Evolutionary conservation across 2,797 vertebrate genomes (phyloP).

Genomic region (Muscicapa comitata): DNA sequence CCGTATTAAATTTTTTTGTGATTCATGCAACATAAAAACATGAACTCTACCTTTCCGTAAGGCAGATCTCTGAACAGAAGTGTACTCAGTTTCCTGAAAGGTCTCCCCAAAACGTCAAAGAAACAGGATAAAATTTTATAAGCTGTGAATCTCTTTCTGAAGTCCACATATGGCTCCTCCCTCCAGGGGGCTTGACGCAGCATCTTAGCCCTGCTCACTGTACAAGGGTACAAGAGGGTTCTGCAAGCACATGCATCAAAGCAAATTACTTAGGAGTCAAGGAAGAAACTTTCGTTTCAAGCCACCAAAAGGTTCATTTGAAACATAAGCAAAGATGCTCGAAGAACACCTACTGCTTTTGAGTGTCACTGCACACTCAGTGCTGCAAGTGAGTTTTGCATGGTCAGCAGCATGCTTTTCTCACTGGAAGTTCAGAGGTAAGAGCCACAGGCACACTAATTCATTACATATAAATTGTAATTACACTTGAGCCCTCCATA

Average conservation of each 20-base stretch:
- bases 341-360: not conserved
- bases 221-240: not conserved
- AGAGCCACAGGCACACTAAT: not conserved
- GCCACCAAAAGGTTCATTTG: not conserved
- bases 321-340: not conserved
- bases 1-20: not conserved
- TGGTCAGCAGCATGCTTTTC: not conserved
- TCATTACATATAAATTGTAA: not conserved
- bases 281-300: not conserved
- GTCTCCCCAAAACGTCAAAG: not conserved
- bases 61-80: not conserved
- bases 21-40: not conserved
- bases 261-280: not conserved
- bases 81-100: not conserved
- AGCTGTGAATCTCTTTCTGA: not conserved
- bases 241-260: not conserved
- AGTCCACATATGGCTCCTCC: not conserved
- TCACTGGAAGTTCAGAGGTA: not conserved
- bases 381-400: not conserved
- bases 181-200: fast-evolving
- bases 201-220: not conserved
- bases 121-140: not conserved
- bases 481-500: not conserved
- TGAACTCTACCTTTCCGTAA: not conserved
- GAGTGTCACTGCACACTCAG: not conserved